Percentiles rank a stretch among this genome's conserved stretches.
phyloP scores from a whole-genome alignment of 2,797 vertebrate genomes.

The Microhierax caerulescens region DNA sequence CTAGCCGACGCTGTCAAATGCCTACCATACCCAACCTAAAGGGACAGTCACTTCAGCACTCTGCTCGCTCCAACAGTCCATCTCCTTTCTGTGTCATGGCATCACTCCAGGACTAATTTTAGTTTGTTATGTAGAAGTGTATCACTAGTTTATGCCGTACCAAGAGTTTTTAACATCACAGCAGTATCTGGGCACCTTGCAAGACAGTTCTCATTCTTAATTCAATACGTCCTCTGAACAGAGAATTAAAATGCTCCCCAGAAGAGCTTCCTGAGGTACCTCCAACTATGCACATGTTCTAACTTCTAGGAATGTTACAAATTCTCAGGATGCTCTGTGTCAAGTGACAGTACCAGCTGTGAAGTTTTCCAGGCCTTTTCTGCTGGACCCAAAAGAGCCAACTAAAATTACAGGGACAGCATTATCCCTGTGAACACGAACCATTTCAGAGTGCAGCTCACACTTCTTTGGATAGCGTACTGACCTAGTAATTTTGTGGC shows the following conservation, averaged over 20 bases:
- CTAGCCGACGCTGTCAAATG: rapidly evolving
- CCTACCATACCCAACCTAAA: neutral
- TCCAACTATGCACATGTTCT: neutral
- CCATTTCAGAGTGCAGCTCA: neutral
- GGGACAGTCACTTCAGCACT: neutral
- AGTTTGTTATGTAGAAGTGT: neutral
- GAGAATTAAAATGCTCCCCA: neutral
- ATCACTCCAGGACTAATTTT: neutral
- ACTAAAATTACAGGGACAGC: neutral
- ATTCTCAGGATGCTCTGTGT: neutral
- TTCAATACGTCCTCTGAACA: neutral
- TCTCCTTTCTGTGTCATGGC: neutral
- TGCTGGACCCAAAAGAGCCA: neutral
- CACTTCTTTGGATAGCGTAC: rapidly evolving
- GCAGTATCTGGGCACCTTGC: neutral
- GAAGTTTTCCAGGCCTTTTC: neutral
- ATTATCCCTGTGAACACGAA: neutral
- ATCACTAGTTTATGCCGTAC: neutral
- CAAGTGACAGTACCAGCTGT: neutral
- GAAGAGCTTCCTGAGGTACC: neutral
- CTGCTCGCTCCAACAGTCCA: neutral
- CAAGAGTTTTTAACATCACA: neutral
- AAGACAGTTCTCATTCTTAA: neutral
- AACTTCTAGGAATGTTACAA: neutral
- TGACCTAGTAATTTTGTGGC: neutral